These are phyloP conservation scores for Deroplatys truncata DNA, from an alignment of 2,888 invertebrate genomes.

Conservation along the genomic window DNA sequence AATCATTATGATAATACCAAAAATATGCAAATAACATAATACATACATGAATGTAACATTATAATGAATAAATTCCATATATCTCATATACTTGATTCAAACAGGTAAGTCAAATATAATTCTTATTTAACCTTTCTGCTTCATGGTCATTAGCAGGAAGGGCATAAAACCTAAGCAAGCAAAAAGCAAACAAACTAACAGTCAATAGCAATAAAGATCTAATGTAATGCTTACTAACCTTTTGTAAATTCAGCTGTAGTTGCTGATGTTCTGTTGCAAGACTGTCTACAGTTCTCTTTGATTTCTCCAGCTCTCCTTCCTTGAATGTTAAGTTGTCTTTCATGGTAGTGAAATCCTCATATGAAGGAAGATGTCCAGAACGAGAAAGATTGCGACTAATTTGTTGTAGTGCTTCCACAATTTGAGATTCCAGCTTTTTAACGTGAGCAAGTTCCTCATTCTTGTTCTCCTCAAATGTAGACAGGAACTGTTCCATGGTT, in stretches of 20 bases:
- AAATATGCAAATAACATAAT: too few relatives aligned
- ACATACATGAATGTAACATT: too few relatives aligned
- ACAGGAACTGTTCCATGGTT: slow-evolving; percentile 73
- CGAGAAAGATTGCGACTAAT: slow-evolving; percentile 56
- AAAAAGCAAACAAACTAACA: too few relatives aligned
- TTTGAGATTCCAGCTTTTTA: slow-evolving; percentile 56
- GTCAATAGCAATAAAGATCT: too few relatives aligned
- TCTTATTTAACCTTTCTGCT: too few relatives aligned
- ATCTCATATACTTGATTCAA: too few relatives aligned
- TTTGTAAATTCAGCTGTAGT: slow-evolving; percentile 44
- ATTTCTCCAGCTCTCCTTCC: slow-evolving; percentile 57
- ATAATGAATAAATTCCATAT: too few relatives aligned
- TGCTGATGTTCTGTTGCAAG: slow-evolving; percentile 56
- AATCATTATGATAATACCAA: too few relatives aligned
- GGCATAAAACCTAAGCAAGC: too few relatives aligned
- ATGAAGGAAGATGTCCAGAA: slow-evolving; percentile 25
- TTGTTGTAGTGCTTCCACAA: slow-evolving; percentile 61
- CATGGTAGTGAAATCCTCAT: slow-evolving; percentile 36
- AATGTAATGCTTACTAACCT: slow-evolving; percentile 36
- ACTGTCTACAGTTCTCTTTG: slow-evolving; percentile 58
- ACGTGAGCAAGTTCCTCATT: slow-evolving; percentile 61
- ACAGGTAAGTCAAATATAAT: too few relatives aligned
- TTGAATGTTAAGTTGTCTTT: slow-evolving; percentile 50
- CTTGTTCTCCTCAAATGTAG: slow-evolving; percentile 59
- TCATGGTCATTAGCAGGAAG: too few relatives aligned